A percentile compares a stretch with the other conserved stretches of the same genome.
These are phyloP conservation scores for Drosophila neocordata DNA, from an alignment of 1,140 invertebrate species.

Conservation along the genomic window DNA sequence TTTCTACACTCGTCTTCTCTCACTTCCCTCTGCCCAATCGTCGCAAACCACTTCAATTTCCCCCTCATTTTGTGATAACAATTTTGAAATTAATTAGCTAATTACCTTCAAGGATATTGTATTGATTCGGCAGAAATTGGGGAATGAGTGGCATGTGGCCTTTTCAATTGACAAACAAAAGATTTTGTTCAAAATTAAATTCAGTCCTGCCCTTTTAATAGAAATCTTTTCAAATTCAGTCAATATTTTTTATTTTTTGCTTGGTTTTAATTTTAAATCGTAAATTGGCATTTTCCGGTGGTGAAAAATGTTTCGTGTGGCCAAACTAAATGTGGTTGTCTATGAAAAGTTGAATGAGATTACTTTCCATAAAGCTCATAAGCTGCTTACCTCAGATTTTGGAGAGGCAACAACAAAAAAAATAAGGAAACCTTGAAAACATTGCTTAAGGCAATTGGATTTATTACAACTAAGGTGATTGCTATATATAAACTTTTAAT, in stretches of 20 bases:
- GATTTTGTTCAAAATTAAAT: not conserved
- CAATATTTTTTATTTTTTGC: not conserved
- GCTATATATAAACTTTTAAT: slow-evolving; percentile 8
- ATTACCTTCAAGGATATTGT: slow-evolving; percentile 59
- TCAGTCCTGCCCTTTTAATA: not conserved
- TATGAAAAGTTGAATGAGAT: slow-evolving; percentile 2
- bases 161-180: slow-evolving; percentile 17
- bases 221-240: not conserved
- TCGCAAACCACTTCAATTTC: slow-evolving; percentile 12
- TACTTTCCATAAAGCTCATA: slow-evolving; percentile 3
- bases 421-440: not conserved
- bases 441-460: slow-evolving; percentile 4
- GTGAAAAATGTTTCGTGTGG: not conserved
- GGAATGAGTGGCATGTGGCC: not conserved
- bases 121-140: slow-evolving; percentile 56
- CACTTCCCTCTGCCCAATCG: no score
- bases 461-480: slow-evolving; percentile 1
- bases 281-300: slow-evolving; percentile 1
- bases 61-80: slow-evolving; percentile 15
- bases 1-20: not conserved
- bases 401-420: not conserved
- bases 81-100: slow-evolving; percentile 76
- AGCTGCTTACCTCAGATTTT: slow-evolving; percentile 10
- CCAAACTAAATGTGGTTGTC: slow-evolving; percentile 1
- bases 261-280: not conserved